Base-by-base conservation (phyloP, 2,797 vertebrate genomes). In the Syngnathus acus region DNA sequence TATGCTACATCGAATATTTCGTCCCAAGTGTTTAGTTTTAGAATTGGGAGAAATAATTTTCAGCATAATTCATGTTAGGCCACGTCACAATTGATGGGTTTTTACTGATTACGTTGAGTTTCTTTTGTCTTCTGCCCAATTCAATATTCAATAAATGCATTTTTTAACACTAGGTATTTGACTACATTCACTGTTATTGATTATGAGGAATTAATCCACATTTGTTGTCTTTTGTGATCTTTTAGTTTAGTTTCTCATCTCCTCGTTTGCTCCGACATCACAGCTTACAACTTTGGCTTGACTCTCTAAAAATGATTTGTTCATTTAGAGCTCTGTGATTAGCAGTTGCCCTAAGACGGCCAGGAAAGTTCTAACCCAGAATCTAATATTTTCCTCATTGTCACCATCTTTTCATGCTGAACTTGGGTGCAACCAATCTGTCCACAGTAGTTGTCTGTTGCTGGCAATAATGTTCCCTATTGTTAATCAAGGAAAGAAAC, bases 401-500 rank as follows among this genome's bases (percentile, higher is more conserved):
- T 16, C 61, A 40, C 62, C 62, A 68, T 62, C 69, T 39, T 53
- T 43, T 4, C 23, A 68, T 43, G 70, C 47, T 6, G 48, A 68
- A 45, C 48, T 14, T 54, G 54, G 66, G 19, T 62, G 50, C 65
- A 23, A 16, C 32, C 60, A 51, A 65, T 64, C 57, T 10, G 47
- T 21, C 68, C 58, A 47, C 67, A 53, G 53, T 72, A 72, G 68
- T 65, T 68, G 66, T 62, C 60, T 47, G n/a, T 50, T 64, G 21
- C 72, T 72, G 71, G 72, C 76, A 65, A 47, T 63, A 32, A 38
- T 47, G 59, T 68, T 19, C 66, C 68, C 69, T 71, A 79, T 78
- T 85, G 82, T 86, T 84, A 74, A 43, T 54, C 64, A 65, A 80
- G 75, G 72, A 80, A 81, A 57, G 32, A 74, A 77, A 81, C 74